Percentiles rank a stretch among this genome's conserved stretches.
Evolutionary conservation across 2,797 vertebrate genomes (phyloP).

Genomic region (Myotis findleyi): DNA sequence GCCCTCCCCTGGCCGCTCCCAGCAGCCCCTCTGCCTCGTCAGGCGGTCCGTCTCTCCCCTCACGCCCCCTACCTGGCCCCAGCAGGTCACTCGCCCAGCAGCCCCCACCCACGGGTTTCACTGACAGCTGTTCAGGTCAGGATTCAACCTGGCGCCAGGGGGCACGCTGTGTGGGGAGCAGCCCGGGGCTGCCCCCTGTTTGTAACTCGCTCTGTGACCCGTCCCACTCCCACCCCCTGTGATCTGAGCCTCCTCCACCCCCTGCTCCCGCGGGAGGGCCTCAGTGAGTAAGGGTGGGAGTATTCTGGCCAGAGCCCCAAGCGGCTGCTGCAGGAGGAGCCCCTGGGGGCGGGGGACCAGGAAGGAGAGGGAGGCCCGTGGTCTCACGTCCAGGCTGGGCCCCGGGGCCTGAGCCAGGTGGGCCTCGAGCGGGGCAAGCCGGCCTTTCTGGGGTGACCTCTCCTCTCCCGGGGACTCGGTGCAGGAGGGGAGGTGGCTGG

Average conservation of each 20-base stretch:
- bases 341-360: neutral
- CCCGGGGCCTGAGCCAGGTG: neutral
- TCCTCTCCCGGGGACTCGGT: neutral
- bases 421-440: neutral
- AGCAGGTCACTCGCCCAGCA: no score
- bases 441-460: neutral
- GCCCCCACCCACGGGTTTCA: neutral
- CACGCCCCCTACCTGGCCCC: fast-evolving
- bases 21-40: neutral
- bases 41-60: neutral
- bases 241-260: neutral
- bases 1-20: neutral
- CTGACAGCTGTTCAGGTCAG: neutral
- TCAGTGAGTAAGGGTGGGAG: fast-evolving
- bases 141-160: neutral
- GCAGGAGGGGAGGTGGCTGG: neutral
- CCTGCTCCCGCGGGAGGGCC: neutral
- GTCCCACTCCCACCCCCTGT: fast-evolving
- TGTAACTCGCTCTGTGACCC: neutral
- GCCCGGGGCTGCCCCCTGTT: fast-evolving
- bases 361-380: neutral
- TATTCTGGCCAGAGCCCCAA: neutral
- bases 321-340: neutral
- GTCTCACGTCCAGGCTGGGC: neutral
- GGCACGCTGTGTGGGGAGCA: fast-evolving